phyloP scores from a whole-genome alignment of 2,797 vertebrate genomes.

The Myripristis murdjan region DNA sequence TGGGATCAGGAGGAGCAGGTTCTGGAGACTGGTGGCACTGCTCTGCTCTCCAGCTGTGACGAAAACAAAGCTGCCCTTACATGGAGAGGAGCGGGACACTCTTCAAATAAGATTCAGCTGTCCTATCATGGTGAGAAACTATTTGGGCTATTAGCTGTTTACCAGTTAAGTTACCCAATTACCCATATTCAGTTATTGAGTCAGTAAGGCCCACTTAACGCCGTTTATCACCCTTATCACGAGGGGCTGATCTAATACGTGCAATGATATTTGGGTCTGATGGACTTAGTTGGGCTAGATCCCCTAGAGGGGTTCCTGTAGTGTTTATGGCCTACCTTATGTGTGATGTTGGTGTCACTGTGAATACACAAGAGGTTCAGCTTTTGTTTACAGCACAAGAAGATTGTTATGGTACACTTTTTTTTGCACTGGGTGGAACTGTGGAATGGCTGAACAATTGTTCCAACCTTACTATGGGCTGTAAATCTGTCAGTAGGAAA shows the following conservation, averaged over 20 bases:
- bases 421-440: background rate
- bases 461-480: conserved; percentile 16
- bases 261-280: conserved; percentile 32
- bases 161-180: conserved; percentile 12
- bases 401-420: conserved; percentile 8
- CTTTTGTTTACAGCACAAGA: conserved; percentile 5
- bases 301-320: background rate
- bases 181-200: conserved; percentile 32
- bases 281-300: conserved; percentile 3
- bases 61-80: conserved; percentile 61
- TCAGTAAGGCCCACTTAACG: conserved; percentile 1
- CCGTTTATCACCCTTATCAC: conserved; percentile 36
- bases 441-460: conserved; percentile 37
- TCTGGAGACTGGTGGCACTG: conserved; percentile 20
- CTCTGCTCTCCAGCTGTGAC: conserved; percentile 61
- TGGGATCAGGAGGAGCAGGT: conserved; percentile 5
- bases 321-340: background rate
- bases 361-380: background rate
- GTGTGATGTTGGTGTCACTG: background rate
- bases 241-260: conserved; percentile 34
- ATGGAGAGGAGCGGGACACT: conserved; percentile 61
- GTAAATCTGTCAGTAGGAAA: conserved; percentile 55
- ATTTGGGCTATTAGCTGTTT: background rate
- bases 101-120: conserved; percentile 56
- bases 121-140: conserved; percentile 72